These are phyloP conservation scores for Anolis sagrei DNA, from an alignment of 2,113 vertebrate genomes.

Conservation along the genomic window DNA sequence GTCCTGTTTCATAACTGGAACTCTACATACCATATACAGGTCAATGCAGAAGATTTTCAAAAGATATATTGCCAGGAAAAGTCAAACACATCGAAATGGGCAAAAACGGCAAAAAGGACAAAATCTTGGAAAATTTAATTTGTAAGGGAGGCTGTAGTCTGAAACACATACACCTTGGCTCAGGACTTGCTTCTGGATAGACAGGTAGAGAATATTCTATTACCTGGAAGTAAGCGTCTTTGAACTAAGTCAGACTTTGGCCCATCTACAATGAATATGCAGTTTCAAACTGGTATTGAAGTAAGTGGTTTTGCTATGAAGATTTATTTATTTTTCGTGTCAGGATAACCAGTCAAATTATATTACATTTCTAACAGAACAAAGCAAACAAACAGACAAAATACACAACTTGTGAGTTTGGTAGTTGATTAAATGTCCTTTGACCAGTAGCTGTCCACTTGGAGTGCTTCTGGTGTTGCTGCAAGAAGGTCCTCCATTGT, in stretches of 20 bases:
- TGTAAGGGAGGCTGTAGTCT: not conserved
- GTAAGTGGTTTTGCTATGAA: no score
- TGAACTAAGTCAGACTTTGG: not conserved
- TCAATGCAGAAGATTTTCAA: constrained; percentile 18
- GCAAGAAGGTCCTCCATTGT: no score
- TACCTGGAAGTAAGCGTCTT: not conserved
- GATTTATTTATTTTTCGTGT: no score
- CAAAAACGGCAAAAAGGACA: not conserved
- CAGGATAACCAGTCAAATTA: no score
- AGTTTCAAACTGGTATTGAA: no score
- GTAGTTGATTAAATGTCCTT: no score
- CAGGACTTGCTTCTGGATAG: not conserved
- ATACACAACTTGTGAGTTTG: no score
- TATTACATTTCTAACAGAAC: no score
- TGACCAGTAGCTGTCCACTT: no score
- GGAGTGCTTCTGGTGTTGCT: no score
- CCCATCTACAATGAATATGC: no score
- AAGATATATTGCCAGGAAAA: not conserved
- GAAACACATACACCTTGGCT: not conserved
- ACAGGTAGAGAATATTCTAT: not conserved
- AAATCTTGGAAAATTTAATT: not conserved
- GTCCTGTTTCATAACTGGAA: constrained; percentile 34
- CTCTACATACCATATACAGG: not conserved
- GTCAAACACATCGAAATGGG: not conserved
- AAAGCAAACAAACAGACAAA: no score